Percentiles rank a stretch among this genome's conserved stretches.
These are phyloP conservation scores for Teleiodes luculella DNA, from an alignment of 2,888 invertebrate genomes.

Conservation along the genomic window DNA sequence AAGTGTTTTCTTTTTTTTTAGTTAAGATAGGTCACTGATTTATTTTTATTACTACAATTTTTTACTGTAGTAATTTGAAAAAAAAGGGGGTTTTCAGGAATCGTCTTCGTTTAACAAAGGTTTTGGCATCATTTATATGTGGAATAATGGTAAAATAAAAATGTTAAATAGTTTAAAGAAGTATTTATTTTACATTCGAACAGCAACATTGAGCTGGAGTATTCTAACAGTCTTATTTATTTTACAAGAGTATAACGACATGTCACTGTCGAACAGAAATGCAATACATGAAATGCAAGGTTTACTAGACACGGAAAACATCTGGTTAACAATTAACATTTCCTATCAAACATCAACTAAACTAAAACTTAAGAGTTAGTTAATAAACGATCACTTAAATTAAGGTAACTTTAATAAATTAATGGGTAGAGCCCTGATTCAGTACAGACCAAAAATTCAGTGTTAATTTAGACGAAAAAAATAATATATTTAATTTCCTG, in stretches of 20 bases:
- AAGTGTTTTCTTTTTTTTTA: too few species aligned
- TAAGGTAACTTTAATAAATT: conserved; percentile 77
- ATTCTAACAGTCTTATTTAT: conserved; percentile 77
- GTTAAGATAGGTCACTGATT: too few species aligned
- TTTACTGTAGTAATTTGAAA: too few species aligned
- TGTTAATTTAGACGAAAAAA: neutral
- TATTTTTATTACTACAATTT: too few species aligned
- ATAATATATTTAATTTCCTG: conserved; percentile 33
- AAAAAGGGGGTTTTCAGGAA: too few species aligned
- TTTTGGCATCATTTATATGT: too few species aligned
- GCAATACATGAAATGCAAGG: conserved; percentile 65
- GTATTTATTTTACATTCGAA: conserved; percentile 58
- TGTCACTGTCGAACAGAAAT: conserved; percentile 61
- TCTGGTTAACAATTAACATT: conserved; percentile 26
- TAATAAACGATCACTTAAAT: conserved; percentile 71
- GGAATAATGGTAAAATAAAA: neutral
- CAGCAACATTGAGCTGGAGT: conserved; percentile 69
- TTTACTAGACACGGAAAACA: conserved; percentile 18
- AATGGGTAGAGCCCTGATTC: conserved; percentile 45
- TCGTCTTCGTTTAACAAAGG: too few species aligned
- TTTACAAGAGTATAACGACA: conserved; percentile 68
- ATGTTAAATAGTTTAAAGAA: conserved; percentile 31
- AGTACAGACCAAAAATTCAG: neutral
- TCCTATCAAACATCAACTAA: conserved; percentile 38
- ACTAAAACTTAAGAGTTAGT: conserved; percentile 56